These are phyloP conservation scores for Paramisgurnus dabryanus DNA, from an alignment of 2,113 vertebrate species.

Conservation along the genomic window DNA sequence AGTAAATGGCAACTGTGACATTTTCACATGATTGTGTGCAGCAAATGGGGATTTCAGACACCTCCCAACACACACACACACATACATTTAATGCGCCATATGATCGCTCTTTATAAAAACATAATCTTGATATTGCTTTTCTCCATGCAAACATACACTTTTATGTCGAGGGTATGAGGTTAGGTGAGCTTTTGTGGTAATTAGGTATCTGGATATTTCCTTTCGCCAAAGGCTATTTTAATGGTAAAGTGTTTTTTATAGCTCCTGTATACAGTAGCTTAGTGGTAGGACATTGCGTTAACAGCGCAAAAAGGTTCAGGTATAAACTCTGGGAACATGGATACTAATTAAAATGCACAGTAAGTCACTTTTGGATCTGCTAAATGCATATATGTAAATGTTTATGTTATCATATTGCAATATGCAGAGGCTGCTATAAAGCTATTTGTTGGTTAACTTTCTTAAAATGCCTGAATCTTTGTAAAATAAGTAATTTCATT, in stretches of 20 bases:
- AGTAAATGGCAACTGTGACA: slow-evolving; percentile 50
- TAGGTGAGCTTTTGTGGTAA: neutral
- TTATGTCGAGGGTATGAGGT: slow-evolving; percentile 29
- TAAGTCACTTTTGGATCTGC: no score
- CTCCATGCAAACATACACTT: neutral
- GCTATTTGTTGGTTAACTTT: no score
- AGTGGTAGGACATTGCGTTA: no score
- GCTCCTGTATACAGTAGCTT: no score
- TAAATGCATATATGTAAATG: no score
- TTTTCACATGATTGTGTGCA: slow-evolving; percentile 31
- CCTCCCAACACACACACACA: neutral
- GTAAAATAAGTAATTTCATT: no score
- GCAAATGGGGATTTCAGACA: slow-evolving; percentile 21
- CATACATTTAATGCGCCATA: neutral
- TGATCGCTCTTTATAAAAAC: neutral
- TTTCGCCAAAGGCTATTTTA: neutral
- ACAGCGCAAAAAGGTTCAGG: no score
- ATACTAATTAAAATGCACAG: no score
- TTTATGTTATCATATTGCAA: no score
- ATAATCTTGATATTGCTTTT: slow-evolving; percentile 1
- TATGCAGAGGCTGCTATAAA: no score
- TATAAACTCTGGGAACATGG: no score
- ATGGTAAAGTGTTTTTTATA: neutral
- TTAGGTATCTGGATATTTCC: neutral
- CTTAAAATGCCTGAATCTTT: no score